Percentiles rank a stretch among this genome's conserved stretches.
phyloP scores from a whole-genome alignment of 2,888 invertebrate species.

The Eledona agricola region DNA sequence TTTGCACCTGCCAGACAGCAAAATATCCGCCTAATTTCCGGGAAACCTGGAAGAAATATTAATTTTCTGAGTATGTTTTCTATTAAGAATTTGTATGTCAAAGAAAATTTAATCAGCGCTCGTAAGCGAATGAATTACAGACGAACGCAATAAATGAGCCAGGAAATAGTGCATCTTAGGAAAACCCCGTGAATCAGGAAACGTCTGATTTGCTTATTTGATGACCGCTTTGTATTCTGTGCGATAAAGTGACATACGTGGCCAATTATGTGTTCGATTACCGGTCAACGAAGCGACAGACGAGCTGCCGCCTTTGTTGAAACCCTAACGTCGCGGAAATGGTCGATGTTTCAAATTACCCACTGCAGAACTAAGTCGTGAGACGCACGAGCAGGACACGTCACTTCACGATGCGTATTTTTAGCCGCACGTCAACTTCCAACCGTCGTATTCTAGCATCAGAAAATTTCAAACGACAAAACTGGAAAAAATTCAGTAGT shows the following conservation, averaged over 20 bases:
- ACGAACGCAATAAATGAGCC: slow-evolving; percentile 45
- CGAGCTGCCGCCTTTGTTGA: slow-evolving; percentile 41
- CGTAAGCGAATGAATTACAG: slow-evolving; percentile 26
- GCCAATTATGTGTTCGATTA: slow-evolving; percentile 57
- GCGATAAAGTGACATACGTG: slow-evolving; percentile 56
- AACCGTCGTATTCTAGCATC: too few species aligned
- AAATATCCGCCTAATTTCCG: too few species aligned
- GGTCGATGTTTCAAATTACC: not conserved
- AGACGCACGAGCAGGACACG: too few species aligned
- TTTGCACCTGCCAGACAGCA: too few species aligned
- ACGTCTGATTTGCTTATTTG: slow-evolving; percentile 51
- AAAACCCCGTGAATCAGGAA: slow-evolving; percentile 53
- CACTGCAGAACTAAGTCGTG: not conserved
- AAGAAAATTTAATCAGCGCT: too few species aligned
- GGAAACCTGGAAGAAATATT: too few species aligned
- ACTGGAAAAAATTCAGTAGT: too few species aligned
- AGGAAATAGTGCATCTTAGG: slow-evolving; percentile 47
- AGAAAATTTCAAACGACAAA: too few species aligned
- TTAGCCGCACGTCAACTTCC: too few species aligned
- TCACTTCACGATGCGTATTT: too few species aligned
- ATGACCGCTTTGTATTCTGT: slow-evolving; percentile 55
- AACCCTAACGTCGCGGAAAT: slow-evolving; percentile 40
- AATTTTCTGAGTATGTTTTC: too few species aligned
- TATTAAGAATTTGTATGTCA: too few species aligned
- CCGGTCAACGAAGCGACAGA: slow-evolving; percentile 49